Conservation (phyloP, 2,113 vertebrate genomes). For the Ibidorhyncha struthersii region DNA sequence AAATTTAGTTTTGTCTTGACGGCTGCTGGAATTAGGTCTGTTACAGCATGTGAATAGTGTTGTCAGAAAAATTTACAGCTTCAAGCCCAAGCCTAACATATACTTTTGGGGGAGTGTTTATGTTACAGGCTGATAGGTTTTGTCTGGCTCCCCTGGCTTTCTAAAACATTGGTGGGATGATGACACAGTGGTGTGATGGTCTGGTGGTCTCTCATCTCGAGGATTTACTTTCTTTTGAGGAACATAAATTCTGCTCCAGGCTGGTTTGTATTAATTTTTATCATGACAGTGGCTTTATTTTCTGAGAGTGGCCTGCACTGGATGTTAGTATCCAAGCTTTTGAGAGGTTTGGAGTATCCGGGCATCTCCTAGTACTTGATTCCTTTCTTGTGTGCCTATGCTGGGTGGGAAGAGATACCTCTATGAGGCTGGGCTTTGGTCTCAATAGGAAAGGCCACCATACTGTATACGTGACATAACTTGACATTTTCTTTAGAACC, state of each 20-base stretch:
- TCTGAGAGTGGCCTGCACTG: background rate
- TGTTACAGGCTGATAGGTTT: slow-evolving; percentile 39
- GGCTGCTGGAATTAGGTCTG: background rate
- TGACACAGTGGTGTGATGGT: background rate
- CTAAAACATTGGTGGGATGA: background rate
- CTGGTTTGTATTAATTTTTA: background rate
- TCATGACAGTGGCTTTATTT: background rate
- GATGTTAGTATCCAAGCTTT: background rate
- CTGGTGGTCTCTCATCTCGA: background rate
- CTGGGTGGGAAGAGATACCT: background rate
- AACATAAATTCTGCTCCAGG: background rate
- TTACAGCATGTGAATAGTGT: background rate
- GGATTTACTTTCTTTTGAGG: background rate
- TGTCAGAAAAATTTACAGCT: background rate
- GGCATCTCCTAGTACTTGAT: background rate
- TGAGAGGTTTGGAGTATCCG: background rate
- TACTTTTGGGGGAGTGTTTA: background rate
- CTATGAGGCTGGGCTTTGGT: background rate
- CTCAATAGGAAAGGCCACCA: rapidly evolving
- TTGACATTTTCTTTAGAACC: background rate
- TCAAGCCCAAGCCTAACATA: background rate
- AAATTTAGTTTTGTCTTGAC: background rate
- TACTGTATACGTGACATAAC: background rate
- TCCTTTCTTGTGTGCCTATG: background rate
- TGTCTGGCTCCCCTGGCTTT: slow-evolving; percentile 30